phyloP scores from a whole-genome alignment of 2,113 vertebrate species.

The Neotragus moschatus region DNA sequence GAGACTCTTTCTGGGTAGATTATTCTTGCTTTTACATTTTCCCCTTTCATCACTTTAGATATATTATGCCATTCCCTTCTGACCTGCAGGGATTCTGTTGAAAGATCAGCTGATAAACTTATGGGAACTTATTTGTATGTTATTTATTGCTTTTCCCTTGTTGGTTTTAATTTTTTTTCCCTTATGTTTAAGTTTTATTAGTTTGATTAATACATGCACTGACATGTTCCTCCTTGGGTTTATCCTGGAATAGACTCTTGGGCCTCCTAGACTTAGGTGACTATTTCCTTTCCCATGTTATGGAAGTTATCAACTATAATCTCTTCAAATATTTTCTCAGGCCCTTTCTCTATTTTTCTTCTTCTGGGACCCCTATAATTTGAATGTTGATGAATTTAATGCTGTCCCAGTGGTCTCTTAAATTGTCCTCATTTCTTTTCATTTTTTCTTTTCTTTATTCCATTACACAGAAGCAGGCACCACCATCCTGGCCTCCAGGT shows the following conservation, averaged over 20 bases:
- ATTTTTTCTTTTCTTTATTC: neutral
- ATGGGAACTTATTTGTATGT: neutral
- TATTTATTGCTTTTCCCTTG: neutral
- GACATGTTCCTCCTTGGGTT: neutral
- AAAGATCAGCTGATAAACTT: neutral
- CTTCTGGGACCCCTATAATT: neutral
- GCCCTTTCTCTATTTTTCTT: neutral
- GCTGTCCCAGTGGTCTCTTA: neutral
- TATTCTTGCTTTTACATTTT: neutral
- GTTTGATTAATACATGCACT: neutral
- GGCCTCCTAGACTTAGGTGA: neutral
- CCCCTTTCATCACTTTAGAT: neutral
- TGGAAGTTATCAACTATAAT: neutral
- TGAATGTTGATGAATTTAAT: neutral
- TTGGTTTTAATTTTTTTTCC: neutral
- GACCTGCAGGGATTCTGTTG: neutral
- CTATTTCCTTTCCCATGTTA: neutral
- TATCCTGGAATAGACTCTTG: neutral
- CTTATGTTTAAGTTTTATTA: neutral
- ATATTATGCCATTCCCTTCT: neutral
- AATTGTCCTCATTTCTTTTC: neutral
- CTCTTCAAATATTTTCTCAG: neutral
- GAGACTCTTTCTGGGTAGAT: neutral
- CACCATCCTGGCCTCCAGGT: neutral
- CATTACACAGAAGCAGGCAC: neutral